phyloP scores from a whole-genome alignment of 2,888 invertebrate species.

The Galeruca laticollis region DNA sequence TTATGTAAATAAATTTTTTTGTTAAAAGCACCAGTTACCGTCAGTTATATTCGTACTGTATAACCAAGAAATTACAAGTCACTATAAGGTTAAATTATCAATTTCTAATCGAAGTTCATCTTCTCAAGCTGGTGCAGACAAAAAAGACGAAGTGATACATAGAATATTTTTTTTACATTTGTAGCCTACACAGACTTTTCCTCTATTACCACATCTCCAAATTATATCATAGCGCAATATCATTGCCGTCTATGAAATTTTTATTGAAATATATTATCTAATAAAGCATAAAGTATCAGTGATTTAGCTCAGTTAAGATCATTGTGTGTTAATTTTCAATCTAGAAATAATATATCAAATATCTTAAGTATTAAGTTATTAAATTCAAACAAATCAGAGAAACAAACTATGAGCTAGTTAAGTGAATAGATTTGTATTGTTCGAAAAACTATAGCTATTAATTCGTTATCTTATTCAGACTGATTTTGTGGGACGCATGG shows the following conservation, averaged over 20 bases:
- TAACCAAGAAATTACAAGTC: too few species aligned
- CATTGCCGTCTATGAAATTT: background rate
- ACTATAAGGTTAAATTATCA: too few species aligned
- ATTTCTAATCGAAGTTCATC: too few species aligned
- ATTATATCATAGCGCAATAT: too few species aligned
- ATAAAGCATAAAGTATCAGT: background rate
- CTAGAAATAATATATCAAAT: background rate
- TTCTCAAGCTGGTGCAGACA: too few species aligned
- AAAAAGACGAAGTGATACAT: too few species aligned
- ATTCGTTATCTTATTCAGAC: constrained; percentile 13
- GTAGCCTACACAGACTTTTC: too few species aligned
- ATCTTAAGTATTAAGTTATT: background rate
- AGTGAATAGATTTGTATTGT: background rate
- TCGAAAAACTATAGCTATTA: constrained; percentile 1
- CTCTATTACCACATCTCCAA: too few species aligned
- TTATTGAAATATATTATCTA: background rate
- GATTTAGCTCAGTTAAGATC: background rate
- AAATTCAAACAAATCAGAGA: background rate
- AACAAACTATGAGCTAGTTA: background rate
- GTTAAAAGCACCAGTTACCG: too few species aligned
- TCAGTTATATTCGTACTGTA: too few species aligned
- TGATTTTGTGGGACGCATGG: constrained; percentile 3
- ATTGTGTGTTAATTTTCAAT: constrained; percentile 1
- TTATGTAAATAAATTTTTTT: too few species aligned
- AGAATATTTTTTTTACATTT: too few species aligned